Evolutionary conservation across 1,140 invertebrate species (phyloP).

Genomic region (Phortica variegata): DNA sequence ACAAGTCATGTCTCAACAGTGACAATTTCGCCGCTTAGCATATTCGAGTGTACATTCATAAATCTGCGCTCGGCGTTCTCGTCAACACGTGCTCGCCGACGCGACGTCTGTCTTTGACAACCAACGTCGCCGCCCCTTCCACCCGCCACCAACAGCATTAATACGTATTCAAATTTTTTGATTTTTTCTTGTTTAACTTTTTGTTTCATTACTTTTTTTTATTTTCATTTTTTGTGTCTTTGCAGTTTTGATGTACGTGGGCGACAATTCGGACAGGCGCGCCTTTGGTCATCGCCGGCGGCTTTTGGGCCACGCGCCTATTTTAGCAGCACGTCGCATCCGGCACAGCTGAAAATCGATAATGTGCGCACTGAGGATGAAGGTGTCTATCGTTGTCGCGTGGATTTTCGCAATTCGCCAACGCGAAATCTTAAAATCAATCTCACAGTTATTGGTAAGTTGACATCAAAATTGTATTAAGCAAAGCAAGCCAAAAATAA

Average conservation of each 20-base stretch:
- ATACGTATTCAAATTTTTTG: no score
- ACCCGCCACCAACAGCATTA: no score
- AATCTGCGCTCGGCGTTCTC: no score
- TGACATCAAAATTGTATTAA: neutral
- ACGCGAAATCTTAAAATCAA: constrained; percentile 83
- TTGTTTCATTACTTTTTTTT: no score
- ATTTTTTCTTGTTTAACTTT: no score
- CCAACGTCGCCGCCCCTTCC: no score
- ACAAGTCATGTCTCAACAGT: no score
- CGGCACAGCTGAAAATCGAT: constrained; percentile 72
- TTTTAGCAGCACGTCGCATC: constrained; percentile 69
- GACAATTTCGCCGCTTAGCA: no score
- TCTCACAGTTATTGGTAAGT: constrained; percentile 83
- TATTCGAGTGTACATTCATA: no score
- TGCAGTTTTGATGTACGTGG: constrained; percentile 81
- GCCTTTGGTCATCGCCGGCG: constrained; percentile 75
- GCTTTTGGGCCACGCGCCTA: constrained; percentile 76
- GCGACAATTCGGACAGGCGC: constrained; percentile 69
- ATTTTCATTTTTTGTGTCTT: constrained; percentile 43
- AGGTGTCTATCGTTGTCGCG: constrained; percentile 81
- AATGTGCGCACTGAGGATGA: constrained; percentile 72
- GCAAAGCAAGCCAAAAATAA: no score
- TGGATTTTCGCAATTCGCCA: constrained; percentile 84
- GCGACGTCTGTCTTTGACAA: no score
- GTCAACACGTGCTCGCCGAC: no score